A percentile compares a stretch with the other conserved stretches of the same genome.
Conservation (phyloP, 2,888 invertebrate species). For the Anthophora plumipes region DNA sequence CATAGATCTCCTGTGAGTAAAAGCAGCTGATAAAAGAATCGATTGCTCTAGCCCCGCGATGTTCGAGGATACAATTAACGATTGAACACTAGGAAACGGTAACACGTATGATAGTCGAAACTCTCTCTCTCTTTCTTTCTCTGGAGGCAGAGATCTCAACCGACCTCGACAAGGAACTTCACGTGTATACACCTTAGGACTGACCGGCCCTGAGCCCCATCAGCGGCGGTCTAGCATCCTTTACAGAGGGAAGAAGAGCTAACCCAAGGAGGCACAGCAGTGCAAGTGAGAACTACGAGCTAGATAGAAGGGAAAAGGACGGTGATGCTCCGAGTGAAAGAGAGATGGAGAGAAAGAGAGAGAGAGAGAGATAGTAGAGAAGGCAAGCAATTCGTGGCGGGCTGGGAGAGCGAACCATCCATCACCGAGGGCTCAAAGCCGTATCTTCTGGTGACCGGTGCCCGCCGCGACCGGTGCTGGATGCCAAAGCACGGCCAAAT, state of each 20-base stretch:
- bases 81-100: not conserved
- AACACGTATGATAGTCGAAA: constrained; percentile 10
- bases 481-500: constrained; percentile 83
- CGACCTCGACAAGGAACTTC: constrained; percentile 51
- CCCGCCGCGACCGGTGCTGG: constrained; percentile 71
- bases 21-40: no score
- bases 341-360: not conserved
- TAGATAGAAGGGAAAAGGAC: constrained; percentile 24
- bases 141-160: constrained; percentile 12
- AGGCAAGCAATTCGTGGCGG: constrained; percentile 69
- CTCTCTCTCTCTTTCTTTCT: no score
- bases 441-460: constrained; percentile 79
- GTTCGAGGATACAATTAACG: no score
- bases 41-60: no score
- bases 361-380: constrained; percentile 59
- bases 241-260: constrained; percentile 64
- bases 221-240: constrained; percentile 67
- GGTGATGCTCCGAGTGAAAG: constrained; percentile 35
- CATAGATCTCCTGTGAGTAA: not conserved
- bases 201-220: constrained; percentile 68
- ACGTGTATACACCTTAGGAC: constrained; percentile 46
- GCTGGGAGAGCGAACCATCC: constrained; percentile 79
- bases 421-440: constrained; percentile 82
- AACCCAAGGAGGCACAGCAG: constrained; percentile 43
- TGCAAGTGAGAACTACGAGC: constrained; percentile 40